phyloP scores from a whole-genome alignment of 2,797 vertebrate genomes.

The Knipowitschia caucasica region DNA sequence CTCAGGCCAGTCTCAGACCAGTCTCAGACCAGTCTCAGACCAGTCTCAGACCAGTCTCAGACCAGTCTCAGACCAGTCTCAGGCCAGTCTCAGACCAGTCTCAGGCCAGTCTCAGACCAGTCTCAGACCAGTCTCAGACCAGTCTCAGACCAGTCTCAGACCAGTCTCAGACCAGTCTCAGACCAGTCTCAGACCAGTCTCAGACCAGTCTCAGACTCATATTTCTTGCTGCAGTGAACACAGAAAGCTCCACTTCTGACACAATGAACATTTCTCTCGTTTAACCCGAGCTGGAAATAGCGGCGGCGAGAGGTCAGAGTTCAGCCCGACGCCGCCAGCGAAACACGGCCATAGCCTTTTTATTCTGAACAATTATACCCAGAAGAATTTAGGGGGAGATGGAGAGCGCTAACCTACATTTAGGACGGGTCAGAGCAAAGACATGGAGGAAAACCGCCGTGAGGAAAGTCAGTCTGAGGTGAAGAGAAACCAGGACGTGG shows the following conservation, averaged over 20 bases:
- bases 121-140: not conserved
- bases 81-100: no score
- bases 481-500: not conserved
- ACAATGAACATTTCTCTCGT: slow-evolving; percentile 36
- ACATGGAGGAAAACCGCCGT: not conserved
- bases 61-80: no score
- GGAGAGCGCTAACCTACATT: not conserved
- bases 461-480: slow-evolving; percentile 19
- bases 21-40: no score
- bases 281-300: slow-evolving; percentile 34
- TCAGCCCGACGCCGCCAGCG: slow-evolving; percentile 12
- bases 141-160: not conserved
- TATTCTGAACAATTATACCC: slow-evolving; percentile 25
- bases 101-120: no score
- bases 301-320: slow-evolving; percentile 26
- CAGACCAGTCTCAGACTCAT: not conserved
- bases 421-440: slow-evolving; percentile 13
- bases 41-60: no score
- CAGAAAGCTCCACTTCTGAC: slow-evolving; percentile 22
- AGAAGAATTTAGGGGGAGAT: slow-evolving; percentile 7
- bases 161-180: not conserved
- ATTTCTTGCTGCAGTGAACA: not conserved
- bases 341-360: not conserved
- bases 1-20: no score
- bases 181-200: not conserved